A percentile compares a stretch with the other conserved stretches of the same genome.
Conservation (phyloP, 2,888 invertebrate species). For the Meliscaeva auricollis region DNA sequence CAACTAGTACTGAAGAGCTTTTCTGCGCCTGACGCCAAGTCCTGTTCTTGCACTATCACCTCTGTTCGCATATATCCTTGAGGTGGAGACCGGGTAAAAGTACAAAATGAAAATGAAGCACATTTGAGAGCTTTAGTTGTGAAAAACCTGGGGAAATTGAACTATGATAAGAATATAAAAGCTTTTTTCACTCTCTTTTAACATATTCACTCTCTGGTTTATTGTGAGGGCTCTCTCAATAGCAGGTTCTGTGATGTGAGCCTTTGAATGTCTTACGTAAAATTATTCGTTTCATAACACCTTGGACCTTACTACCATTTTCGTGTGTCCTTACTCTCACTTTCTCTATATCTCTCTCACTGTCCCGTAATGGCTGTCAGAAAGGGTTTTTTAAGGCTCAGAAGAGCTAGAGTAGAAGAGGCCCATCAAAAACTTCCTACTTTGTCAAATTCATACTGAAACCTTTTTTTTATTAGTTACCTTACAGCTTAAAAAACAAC, state of each 20-base stretch:
- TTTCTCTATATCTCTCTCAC: not conserved
- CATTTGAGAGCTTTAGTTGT: conserved; percentile 21
- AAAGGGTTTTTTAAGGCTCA: not conserved
- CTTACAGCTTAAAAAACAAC: not conserved
- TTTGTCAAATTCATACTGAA: conserved; percentile 26
- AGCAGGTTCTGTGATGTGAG: not conserved
- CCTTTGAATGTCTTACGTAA: conserved; percentile 61
- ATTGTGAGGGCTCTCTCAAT: conserved; percentile 8
- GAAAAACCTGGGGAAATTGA: conserved; percentile 50
- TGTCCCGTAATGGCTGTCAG: not conserved
- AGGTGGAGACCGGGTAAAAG: conserved; percentile 61
- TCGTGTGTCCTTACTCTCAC: conserved; percentile 2
- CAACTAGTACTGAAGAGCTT: conserved; percentile 74
- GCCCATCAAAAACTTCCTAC: conserved; percentile 5
- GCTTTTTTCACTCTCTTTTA: conserved; percentile 34
- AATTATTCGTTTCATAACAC: conserved; percentile 69
- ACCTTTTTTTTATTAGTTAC: not conserved
- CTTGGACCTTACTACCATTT: conserved; percentile 23
- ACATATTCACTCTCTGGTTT: not conserved
- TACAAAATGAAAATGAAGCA: conserved; percentile 19
- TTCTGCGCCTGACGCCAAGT: conserved; percentile 69
- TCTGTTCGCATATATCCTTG: conserved; percentile 53
- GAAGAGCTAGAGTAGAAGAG: not conserved
- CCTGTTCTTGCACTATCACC: conserved; percentile 60
- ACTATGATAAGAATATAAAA: conserved; percentile 58